Evolutionary conservation across 2,888 invertebrate genomes (phyloP), one percentile per base, ranked within the genome.

Genomic region (Agriopis leucophaearia): DNA sequence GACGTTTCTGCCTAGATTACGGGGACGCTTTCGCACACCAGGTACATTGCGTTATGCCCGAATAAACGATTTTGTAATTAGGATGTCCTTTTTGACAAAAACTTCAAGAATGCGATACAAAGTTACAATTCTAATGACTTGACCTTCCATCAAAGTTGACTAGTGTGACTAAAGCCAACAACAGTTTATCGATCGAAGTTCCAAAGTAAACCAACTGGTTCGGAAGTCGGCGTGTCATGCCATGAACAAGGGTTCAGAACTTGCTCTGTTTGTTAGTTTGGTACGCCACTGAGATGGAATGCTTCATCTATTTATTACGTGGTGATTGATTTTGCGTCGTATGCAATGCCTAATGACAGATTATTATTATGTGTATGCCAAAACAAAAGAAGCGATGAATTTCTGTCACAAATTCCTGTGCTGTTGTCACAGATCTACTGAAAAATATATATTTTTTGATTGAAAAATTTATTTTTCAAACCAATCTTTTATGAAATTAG

Each of bases 191-290:
- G 68, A 60, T 64, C 64, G 36, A 35, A 69, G 68, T 69, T 69
- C 6, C 40, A 44, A 69, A 69, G 68, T 69, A 61, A 69, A 60
- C 68, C 63, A 35, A 59, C 68, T 56, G 58, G 47, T 58, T 64
- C 38, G 64, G 63, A 67, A 68, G 64, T 61, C 60, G 47, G 68
- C 68, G 68, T 63, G 63, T 68, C 68, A 68, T 64, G 64, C 68
- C 59, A 45, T 50, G 68, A 64, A 68, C 68, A 68, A 59, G 66
- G 63, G 68, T 50, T 35, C 38, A 35, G 8, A 64, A 68, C 55
- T 67, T 67, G 58, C 36, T 44, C 55, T 47, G 62, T 66, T 62
- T 62, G 66, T 48, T 58, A 62, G 62, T 66, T 66, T 55, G 42
- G 42, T 42, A 13, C 16, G 52, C 66, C 58, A 52, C 62, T 52